Conservation (phyloP, 1,140 invertebrate species). For the Mycetomoellerius zeteki region DNA sequence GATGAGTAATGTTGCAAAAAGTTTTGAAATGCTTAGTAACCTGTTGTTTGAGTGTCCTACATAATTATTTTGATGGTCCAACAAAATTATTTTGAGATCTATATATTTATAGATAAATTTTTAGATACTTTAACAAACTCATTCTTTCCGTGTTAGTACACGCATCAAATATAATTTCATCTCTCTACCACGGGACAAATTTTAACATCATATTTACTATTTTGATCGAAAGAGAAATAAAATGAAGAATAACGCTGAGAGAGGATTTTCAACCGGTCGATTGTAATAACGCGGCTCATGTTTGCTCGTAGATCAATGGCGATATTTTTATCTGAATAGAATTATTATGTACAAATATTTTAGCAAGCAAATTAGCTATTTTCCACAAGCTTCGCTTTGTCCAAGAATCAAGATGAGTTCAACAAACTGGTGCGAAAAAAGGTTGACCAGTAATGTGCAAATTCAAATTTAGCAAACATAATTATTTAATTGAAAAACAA, state of each 20-base stretch:
- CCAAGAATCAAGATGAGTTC: not conserved
- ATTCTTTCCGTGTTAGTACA: not conserved
- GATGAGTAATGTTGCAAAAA: no score
- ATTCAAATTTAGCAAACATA: not conserved
- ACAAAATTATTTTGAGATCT: no score
- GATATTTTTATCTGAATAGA: not conserved
- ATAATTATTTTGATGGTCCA: no score
- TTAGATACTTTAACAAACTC: no score
- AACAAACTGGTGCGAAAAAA: not conserved
- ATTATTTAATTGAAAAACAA: constrained; percentile 26
- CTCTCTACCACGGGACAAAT: constrained; percentile 10
- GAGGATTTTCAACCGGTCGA: not conserved
- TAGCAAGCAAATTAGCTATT: not conserved
- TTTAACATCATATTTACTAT: not conserved
- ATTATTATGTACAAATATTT: constrained; percentile 1
- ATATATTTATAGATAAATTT: no score
- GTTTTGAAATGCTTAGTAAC: no score
- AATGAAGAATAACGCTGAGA: not conserved
- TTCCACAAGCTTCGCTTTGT: not conserved
- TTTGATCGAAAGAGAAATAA: not conserved
- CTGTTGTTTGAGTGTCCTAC: no score
- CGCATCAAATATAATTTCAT: constrained; percentile 20
- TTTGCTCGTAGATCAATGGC: not conserved
- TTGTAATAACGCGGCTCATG: not conserved
- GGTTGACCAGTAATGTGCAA: not conserved